Conservation (phyloP, 1,140 invertebrate genomes). For the Marisa cornuarietis region DNA sequence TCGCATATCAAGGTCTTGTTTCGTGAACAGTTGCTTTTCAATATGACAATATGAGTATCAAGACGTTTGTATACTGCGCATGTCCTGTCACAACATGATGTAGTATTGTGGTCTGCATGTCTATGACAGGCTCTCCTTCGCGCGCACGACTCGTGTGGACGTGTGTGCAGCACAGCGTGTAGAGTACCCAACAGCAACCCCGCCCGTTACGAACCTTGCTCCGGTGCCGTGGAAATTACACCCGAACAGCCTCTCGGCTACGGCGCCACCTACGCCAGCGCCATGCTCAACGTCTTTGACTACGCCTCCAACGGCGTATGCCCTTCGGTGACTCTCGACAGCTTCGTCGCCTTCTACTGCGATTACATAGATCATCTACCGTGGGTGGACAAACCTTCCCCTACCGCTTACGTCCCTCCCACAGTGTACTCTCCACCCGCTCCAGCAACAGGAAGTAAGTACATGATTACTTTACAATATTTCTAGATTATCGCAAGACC, state of each 20-base stretch:
- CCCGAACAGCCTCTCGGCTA: conserved; percentile 38
- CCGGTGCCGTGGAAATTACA: conserved; percentile 44
- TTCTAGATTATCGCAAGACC: too few relatives aligned
- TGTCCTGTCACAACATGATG: too few relatives aligned
- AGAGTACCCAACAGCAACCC: conserved; percentile 36
- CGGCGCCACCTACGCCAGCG: conserved; percentile 47
- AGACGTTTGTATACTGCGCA: too few relatives aligned
- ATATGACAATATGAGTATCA: too few relatives aligned
- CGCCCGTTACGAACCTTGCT: conserved; percentile 41
- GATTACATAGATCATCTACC: conserved; percentile 52
- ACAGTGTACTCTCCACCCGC: not conserved
- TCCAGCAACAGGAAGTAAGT: not conserved
- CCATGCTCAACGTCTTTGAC: conserved; percentile 47
- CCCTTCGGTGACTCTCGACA: conserved; percentile 40
- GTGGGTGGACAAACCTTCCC: conserved; percentile 33
- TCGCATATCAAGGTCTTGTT: too few relatives aligned
- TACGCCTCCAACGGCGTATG: conserved; percentile 41
- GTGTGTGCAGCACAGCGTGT: conserved; percentile 53
- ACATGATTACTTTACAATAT: too few relatives aligned
- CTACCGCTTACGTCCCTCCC: not conserved
- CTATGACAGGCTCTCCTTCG: conserved; percentile 40
- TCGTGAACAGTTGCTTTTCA: too few relatives aligned
- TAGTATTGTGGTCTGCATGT: too few relatives aligned
- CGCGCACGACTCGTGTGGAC: conserved; percentile 55
- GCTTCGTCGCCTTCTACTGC: conserved; percentile 55